A percentile compares a stretch with the other conserved stretches of the same genome.
phyloP scores from a whole-genome alignment of 2,797 vertebrate genomes.

The Vireo griseus region DNA sequence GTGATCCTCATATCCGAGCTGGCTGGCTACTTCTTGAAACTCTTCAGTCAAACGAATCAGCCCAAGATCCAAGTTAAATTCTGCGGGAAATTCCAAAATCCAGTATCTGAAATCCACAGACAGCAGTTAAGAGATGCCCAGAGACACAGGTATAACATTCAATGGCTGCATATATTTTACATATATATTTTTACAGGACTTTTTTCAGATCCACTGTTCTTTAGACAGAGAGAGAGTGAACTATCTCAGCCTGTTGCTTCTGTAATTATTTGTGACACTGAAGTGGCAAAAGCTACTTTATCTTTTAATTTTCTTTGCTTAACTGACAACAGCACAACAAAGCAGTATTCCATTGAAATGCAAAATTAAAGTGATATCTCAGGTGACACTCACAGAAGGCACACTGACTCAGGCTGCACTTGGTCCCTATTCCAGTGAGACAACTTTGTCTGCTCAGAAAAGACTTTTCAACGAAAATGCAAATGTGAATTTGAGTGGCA shows the following conservation, averaged over 20 bases:
- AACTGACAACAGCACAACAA: neutral
- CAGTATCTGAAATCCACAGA: conserved; percentile 85
- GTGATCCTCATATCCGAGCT: conserved; percentile 88
- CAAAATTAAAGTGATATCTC: neutral
- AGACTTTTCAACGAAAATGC: neutral
- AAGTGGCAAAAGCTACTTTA: neutral
- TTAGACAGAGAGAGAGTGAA: neutral
- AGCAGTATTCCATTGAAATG: neutral
- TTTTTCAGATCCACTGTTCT: neutral
- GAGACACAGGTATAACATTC: neutral
- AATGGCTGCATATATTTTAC: neutral
- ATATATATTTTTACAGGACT: neutral
- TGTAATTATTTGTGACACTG: neutral
- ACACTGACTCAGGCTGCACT: neutral
- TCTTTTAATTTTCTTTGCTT: neutral
- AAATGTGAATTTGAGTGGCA: neutral
- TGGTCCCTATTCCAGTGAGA: neutral
- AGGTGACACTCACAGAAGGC: neutral
- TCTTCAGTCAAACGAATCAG: conserved; percentile 90
- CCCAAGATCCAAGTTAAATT: conserved; percentile 94
- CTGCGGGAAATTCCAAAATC: conserved; percentile 95
- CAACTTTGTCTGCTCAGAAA: neutral
- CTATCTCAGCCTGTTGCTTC: neutral
- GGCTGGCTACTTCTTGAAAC: conserved; percentile 85
- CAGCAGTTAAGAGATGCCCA: neutral